phyloP scores from a whole-genome alignment of 2,113 vertebrate species.

The Dasyornis broadbenti region DNA sequence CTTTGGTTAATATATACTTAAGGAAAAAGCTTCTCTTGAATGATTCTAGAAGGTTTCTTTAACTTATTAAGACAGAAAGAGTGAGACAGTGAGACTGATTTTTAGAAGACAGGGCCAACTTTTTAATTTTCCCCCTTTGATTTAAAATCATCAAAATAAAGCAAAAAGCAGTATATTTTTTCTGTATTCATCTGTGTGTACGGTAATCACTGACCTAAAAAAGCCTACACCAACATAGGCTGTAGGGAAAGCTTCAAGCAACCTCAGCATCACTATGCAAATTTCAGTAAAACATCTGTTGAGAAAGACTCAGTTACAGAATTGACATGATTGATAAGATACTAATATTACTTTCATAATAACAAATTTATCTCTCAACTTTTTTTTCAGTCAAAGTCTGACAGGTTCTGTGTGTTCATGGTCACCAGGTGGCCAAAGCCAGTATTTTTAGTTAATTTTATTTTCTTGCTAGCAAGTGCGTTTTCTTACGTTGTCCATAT shows the following conservation, averaged over 20 bases:
- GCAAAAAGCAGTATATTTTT: not conserved
- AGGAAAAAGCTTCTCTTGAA: not conserved
- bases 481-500: too few species aligned
- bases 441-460: not conserved
- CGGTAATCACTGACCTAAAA: not conserved
- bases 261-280: not conserved
- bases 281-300: not conserved
- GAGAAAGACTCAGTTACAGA: not conserved
- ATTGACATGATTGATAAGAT: not conserved
- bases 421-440: accelerated
- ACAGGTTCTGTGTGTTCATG: not conserved
- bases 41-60: not conserved
- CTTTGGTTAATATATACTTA: not conserved
- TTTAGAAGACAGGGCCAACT: not conserved
- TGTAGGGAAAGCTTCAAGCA: not conserved
- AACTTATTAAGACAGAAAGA: not conserved
- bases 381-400: not conserved
- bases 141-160: not conserved
- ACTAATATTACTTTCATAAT: not conserved
- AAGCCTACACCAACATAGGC: not conserved
- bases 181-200: not conserved
- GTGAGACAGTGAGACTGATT: not conserved
- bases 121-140: not conserved
- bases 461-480: not conserved
- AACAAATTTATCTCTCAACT: not conserved